Evolutionary conservation across 2,113 vertebrate genomes (phyloP).

Genomic region (Chrysochloris asiatica): DNA sequence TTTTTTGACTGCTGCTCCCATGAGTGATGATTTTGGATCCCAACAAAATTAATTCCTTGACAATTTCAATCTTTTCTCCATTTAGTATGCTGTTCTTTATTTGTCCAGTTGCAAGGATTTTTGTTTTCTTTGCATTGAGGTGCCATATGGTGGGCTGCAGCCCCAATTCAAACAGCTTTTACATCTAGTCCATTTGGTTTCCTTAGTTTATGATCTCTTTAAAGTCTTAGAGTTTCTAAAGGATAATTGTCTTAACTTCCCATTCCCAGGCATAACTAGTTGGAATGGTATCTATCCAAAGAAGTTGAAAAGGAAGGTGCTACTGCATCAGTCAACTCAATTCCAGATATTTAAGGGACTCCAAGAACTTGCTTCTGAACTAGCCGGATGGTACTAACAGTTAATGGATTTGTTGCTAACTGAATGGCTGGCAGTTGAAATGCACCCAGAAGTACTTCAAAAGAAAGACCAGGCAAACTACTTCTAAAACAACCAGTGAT

Average conservation of each 20-base stretch:
- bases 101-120: too few species aligned
- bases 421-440: not conserved
- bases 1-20: too few species aligned
- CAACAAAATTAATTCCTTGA: too few species aligned
- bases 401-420: not conserved
- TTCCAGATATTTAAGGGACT: not conserved
- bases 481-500: not conserved
- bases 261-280: not conserved
- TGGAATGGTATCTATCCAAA: not conserved
- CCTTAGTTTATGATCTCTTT: not conserved
- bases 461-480: not conserved
- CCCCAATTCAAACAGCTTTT: not conserved
- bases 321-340: not conserved
- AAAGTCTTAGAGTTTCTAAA: constrained; percentile 13
- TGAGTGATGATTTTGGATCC: too few species aligned
- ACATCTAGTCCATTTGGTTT: not conserved
- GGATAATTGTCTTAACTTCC: not conserved
- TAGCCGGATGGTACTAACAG: not conserved
- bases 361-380: not conserved
- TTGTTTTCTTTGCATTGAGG: too few species aligned
- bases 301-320: not conserved
- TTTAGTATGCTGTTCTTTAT: too few species aligned
- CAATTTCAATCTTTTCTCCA: too few species aligned
- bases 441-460: not conserved
- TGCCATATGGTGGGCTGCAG: not conserved